phyloP scores from a whole-genome alignment of 2,113 vertebrate species.

The Malurus cyaneus region DNA sequence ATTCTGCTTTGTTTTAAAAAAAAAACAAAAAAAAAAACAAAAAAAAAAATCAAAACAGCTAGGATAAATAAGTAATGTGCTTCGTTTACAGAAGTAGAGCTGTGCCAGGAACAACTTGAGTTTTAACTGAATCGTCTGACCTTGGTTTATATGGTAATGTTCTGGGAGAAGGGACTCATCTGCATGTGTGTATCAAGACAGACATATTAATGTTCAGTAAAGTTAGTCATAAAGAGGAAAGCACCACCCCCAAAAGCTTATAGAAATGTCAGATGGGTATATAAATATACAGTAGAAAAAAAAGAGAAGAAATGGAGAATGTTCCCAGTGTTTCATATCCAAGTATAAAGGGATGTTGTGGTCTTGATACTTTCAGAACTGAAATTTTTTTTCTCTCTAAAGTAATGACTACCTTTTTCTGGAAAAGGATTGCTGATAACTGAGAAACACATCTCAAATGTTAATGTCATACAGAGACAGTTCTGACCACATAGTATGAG shows the following conservation, averaged over 20 bases:
- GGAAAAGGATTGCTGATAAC: background rate
- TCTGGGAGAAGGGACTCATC: background rate
- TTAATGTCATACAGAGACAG: background rate
- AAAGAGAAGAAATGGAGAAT: background rate
- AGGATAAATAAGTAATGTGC: conserved; percentile 10
- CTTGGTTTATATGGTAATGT: background rate
- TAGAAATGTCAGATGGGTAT: background rate
- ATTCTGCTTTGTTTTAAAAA: background rate
- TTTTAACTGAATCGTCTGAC: conserved; percentile 19
- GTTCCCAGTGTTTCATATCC: background rate
- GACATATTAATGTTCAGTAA: background rate
- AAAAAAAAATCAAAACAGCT: too few species aligned
- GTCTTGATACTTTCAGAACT: background rate
- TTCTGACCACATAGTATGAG: background rate
- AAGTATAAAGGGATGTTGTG: background rate
- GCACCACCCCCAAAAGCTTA: background rate
- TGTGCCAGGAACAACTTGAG: background rate
- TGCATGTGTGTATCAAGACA: background rate
- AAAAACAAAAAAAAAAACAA: too few species aligned
- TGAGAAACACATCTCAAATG: background rate
- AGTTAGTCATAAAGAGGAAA: background rate
- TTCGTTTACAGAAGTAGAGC: background rate
- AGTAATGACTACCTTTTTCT: background rate
- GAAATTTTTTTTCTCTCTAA: background rate
- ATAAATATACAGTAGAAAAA: background rate